These are phyloP conservation scores for Nesidiocoris tenuis DNA, from an alignment of 2,888 invertebrate genomes.

Conservation along the genomic window DNA sequence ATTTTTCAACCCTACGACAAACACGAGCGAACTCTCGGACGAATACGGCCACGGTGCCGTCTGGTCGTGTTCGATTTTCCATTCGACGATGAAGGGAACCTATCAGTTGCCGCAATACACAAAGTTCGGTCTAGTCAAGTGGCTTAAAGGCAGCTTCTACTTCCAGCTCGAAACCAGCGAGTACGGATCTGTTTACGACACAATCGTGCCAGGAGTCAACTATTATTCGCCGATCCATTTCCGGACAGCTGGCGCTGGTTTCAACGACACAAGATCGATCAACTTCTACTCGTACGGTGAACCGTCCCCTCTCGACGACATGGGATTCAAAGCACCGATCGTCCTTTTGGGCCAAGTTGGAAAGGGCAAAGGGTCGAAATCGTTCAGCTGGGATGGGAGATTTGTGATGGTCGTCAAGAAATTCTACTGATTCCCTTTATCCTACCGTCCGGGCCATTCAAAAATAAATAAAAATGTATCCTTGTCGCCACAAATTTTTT, in stretches of 20 bases:
- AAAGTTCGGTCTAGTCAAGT: conserved; percentile 46
- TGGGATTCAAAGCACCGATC: conserved; percentile 40
- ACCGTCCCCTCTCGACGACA: conserved; percentile 9
- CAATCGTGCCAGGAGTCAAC: conserved; percentile 47
- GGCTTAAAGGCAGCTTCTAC: conserved; percentile 48
- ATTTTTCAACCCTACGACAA: conserved; percentile 44
- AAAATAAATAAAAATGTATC: no score
- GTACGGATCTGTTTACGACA: conserved; percentile 45
- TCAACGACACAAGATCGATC: conserved; percentile 19
- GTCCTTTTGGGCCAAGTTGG: conserved; percentile 40
- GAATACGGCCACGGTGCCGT: conserved; percentile 46
- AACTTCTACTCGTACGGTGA: conserved; percentile 20
- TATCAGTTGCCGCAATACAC: conserved; percentile 48
- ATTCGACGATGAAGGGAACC: conserved; percentile 46
- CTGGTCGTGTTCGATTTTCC: conserved; percentile 49
- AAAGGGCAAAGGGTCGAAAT: background rate
- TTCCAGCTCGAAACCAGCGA: conserved; percentile 46
- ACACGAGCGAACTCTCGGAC: conserved; percentile 30
- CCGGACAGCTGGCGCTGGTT: conserved; percentile 20
- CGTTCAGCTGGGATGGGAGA: conserved; percentile 44
- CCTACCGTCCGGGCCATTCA: no score
- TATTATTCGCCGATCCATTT: conserved; percentile 47
- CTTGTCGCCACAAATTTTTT: no score
- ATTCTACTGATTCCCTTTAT: conserved; percentile 16
- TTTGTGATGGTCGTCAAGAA: conserved; percentile 40